Conservation (phyloP, 2,888 invertebrate species). For the Drosophila atroscutellata region DNA sequence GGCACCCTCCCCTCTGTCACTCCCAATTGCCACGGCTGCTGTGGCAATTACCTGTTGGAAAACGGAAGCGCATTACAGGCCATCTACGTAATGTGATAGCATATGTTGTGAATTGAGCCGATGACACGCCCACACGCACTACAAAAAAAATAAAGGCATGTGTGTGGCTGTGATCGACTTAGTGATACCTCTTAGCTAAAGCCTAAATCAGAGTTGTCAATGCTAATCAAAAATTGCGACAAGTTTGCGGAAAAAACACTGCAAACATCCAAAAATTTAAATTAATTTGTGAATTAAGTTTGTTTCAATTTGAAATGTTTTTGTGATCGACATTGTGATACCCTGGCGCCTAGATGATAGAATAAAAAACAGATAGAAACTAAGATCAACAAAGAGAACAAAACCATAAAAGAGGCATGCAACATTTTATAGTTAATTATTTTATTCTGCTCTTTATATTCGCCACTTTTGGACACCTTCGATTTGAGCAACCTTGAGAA, state of each 20-base stretch:
- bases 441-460: neutral
- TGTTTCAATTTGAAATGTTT: neutral
- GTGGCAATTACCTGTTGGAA: slow-evolving; percentile 59
- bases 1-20: neutral
- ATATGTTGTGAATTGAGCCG: slow-evolving; percentile 41
- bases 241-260: neutral
- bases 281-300: neutral
- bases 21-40: neutral
- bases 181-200: neutral
- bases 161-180: neutral
- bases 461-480: neutral
- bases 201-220: neutral
- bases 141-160: neutral
- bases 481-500: slow-evolving; percentile 15
- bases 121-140: slow-evolving; percentile 43
- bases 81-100: slow-evolving; percentile 72
- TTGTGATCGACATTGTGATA: neutral
- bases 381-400: neutral
- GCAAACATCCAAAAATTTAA: too few relatives aligned
- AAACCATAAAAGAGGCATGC: neutral
- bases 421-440: neutral
- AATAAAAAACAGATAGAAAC: neutral
- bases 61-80: slow-evolving; percentile 77
- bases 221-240: neutral
- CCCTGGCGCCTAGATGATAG: neutral